Conservation (phyloP, 2,113 vertebrate genomes). For the Anseranas semipalmata region DNA sequence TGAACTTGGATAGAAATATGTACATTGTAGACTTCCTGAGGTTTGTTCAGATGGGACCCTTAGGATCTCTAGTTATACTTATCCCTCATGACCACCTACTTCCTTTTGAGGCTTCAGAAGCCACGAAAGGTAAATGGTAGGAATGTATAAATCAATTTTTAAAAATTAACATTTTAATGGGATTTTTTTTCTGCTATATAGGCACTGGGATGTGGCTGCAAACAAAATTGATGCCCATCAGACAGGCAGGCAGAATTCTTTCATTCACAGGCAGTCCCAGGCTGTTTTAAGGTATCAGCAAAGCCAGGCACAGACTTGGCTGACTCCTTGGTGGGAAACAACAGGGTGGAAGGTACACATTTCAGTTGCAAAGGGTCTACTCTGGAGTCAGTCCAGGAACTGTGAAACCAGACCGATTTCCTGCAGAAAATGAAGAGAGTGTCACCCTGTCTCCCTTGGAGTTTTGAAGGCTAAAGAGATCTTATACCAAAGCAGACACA, state of each 20-base stretch:
- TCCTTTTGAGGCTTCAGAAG: background rate
- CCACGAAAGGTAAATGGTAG: background rate
- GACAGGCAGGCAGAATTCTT: background rate
- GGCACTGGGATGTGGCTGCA: background rate
- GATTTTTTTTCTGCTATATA: background rate
- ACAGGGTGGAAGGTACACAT: background rate
- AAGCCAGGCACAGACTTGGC: background rate
- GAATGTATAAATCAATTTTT: background rate
- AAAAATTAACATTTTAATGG: background rate
- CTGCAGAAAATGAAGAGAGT: background rate
- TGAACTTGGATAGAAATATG: background rate
- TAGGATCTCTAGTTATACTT: background rate
- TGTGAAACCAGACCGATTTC: background rate
- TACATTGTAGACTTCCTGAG: background rate
- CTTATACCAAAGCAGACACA: background rate
- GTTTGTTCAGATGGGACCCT: background rate
- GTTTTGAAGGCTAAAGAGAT: background rate
- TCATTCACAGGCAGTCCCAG: background rate
- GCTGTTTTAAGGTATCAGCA: background rate
- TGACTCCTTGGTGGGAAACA: background rate
- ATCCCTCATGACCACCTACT: background rate
- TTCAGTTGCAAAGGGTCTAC: background rate
- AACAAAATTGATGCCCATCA: background rate
- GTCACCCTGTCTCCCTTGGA: background rate
- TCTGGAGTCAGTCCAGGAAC: background rate